Evolutionary conservation across 2,888 invertebrate genomes (phyloP).

Genomic region (Asteroscopus sphinx): DNA sequence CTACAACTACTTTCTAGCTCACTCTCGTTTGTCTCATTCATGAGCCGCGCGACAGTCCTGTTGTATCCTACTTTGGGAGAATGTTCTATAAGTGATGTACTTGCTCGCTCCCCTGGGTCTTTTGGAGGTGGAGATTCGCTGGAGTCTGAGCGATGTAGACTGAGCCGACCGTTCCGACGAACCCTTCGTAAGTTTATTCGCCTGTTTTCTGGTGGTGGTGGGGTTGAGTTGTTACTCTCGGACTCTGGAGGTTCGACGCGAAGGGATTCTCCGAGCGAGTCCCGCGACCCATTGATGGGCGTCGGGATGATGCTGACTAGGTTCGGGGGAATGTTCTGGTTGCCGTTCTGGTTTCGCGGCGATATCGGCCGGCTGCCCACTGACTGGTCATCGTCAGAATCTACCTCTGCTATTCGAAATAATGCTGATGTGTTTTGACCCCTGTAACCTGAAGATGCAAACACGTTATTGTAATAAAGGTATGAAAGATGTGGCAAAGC

Average conservation of each 20-base stretch:
- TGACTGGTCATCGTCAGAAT: constrained; percentile 91
- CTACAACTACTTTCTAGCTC: constrained; percentile 87
- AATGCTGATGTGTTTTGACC: constrained; percentile 81
- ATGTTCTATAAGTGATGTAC: constrained; percentile 66
- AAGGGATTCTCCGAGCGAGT: constrained; percentile 78
- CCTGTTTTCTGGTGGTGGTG: constrained; percentile 68
- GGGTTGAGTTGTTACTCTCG: constrained; percentile 66
- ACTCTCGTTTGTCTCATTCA: constrained; percentile 87
- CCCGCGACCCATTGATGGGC: constrained; percentile 89
- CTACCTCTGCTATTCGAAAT: constrained; percentile 89
- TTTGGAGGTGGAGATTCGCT: constrained; percentile 83
- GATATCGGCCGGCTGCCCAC: constrained; percentile 80
- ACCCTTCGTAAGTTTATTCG: constrained; percentile 69
- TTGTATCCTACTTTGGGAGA: constrained; percentile 73
- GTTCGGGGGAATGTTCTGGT: constrained; percentile 74
- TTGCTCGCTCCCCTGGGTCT: constrained; percentile 64
- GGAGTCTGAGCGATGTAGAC: constrained; percentile 78
- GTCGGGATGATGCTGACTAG: constrained; percentile 90
- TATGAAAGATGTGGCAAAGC: background rate
- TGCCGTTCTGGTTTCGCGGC: constrained; percentile 71
- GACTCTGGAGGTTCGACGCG: constrained; percentile 72
- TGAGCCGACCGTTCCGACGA: constrained; percentile 74
- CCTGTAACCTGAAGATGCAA: constrained; percentile 75
- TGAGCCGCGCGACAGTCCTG: constrained; percentile 80
- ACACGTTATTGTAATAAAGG: background rate